phyloP scores from a whole-genome alignment of 1,140 invertebrate genomes.

The Littorina saxatilis region DNA sequence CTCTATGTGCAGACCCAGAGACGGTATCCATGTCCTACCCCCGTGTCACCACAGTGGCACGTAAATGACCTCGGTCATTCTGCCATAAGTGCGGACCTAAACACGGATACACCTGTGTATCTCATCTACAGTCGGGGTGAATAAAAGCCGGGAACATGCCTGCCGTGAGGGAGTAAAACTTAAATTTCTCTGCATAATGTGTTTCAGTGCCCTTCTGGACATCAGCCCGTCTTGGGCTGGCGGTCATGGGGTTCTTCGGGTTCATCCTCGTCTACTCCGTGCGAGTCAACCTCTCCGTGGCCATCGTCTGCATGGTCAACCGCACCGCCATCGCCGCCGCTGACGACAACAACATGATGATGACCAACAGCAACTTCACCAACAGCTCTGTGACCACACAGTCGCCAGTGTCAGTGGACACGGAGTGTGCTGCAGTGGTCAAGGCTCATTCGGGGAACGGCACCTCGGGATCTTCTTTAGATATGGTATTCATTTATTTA shows the following conservation, averaged over 20 bases:
- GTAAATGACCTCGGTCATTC: no score
- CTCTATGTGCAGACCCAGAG: no score
- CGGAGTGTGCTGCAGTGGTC: background rate
- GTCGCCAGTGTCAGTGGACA: background rate
- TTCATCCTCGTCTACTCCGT: constrained; percentile 71
- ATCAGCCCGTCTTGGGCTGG: constrained; percentile 67
- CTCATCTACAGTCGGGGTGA: no score
- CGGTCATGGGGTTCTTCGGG: constrained; percentile 70
- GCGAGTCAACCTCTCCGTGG: constrained; percentile 70
- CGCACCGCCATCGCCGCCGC: constrained; percentile 54
- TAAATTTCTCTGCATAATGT: no score
- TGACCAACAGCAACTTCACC: background rate
- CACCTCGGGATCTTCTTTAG: no score
- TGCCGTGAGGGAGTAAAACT: no score
- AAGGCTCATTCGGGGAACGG: background rate
- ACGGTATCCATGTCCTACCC: no score
- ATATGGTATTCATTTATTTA: no score
- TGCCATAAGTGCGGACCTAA: no score
- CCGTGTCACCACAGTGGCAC: no score
- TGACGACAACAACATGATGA: constrained; percentile 24
- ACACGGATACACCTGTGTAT: no score
- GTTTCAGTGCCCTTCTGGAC: constrained; percentile 68
- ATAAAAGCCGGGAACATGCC: no score
- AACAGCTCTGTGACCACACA: background rate
- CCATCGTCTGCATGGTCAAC: constrained; percentile 74